A percentile compares a stretch with the other conserved stretches of the same genome.
Evolutionary conservation across 1,140 invertebrate species (phyloP).

Genomic region (Drosophila quadrilineata): DNA sequence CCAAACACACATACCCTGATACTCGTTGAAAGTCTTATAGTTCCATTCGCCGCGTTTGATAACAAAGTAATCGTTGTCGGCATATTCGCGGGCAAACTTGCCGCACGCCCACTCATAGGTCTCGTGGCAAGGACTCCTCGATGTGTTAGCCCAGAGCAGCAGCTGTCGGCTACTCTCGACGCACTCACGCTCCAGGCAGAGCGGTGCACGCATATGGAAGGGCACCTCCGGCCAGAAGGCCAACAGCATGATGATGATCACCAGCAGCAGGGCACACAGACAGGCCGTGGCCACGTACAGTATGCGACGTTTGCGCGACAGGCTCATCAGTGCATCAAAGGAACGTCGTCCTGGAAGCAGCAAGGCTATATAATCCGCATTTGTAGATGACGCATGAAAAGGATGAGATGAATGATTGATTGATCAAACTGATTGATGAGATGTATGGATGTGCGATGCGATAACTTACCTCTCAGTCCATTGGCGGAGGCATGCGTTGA

Average conservation of each 20-base stretch:
- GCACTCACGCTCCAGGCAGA: constrained; percentile 76
- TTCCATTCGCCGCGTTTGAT: constrained; percentile 80
- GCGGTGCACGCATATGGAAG: constrained; percentile 68
- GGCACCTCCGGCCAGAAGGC: constrained; percentile 80
- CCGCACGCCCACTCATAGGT: constrained; percentile 80
- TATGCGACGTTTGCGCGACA: constrained; percentile 72
- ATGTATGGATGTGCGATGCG: too few relatives aligned
- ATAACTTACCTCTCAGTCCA: constrained; percentile 72
- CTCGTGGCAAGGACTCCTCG: constrained; percentile 70
- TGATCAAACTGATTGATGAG: not conserved
- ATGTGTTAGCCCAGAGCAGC: constrained; percentile 73
- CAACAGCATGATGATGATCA: constrained; percentile 72
- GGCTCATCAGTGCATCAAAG: constrained; percentile 68
- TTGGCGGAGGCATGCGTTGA: constrained; percentile 66
- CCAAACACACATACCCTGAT: constrained; percentile 62
- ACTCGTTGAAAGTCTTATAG: constrained; percentile 79
- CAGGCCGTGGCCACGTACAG: constrained; percentile 73
- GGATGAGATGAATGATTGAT: constrained; percentile 8
- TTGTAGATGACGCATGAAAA: not conserved
- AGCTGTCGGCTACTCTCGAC: constrained; percentile 74
- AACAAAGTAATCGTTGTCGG: constrained; percentile 68
- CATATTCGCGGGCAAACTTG: constrained; percentile 71
- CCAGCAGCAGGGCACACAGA: constrained; percentile 68
- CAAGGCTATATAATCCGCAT: constrained; percentile 58
- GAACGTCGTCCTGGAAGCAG: constrained; percentile 78